Evolutionary conservation across 2,888 invertebrate genomes (phyloP).

Genomic region (Drosophila koepferae): DNA sequence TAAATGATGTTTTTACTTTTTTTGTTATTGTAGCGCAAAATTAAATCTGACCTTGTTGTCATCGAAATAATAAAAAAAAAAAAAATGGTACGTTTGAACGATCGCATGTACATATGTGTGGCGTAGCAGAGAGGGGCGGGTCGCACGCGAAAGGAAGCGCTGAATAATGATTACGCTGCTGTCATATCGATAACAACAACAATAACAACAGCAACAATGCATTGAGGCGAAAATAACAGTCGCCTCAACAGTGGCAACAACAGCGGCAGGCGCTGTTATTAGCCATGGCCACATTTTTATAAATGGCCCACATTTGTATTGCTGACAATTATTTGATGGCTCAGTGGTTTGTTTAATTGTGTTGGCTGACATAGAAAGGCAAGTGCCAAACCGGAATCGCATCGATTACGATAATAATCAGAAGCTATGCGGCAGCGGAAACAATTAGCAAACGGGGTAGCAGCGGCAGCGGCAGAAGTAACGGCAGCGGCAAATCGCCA

Average conservation of each 20-base stretch:
- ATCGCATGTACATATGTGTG: constrained; percentile 5
- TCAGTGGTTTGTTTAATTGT: constrained; percentile 18
- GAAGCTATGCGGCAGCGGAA: constrained; percentile 61
- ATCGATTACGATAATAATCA: constrained; percentile 71
- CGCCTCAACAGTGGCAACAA: background rate
- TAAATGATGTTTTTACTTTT: constrained; percentile 38
- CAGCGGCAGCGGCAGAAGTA: constrained; percentile 7
- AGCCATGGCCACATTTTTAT: constrained; percentile 35
- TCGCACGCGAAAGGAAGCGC: constrained; percentile 74
- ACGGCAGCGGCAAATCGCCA: constrained; percentile 20
- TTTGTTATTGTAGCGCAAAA: constrained; percentile 50
- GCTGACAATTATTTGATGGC: constrained; percentile 24
- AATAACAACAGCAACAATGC: constrained; percentile 19
- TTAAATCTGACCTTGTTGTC: constrained; percentile 79
- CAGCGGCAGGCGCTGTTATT: constrained; percentile 9
- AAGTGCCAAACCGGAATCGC: constrained; percentile 70
- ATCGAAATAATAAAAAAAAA: constrained; percentile 38
- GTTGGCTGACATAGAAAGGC: constrained; percentile 67
- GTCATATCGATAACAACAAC: constrained; percentile 63
- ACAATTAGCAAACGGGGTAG: constrained; percentile 64
- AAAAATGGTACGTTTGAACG: constrained; percentile 46
- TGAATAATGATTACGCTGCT: constrained; percentile 66
- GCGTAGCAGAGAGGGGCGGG: constrained; percentile 27
- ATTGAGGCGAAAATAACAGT: constrained; percentile 17
- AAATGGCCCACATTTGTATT: constrained; percentile 62